Conservation (phyloP, 2,797 vertebrate species). For the Pristis pectinata region DNA sequence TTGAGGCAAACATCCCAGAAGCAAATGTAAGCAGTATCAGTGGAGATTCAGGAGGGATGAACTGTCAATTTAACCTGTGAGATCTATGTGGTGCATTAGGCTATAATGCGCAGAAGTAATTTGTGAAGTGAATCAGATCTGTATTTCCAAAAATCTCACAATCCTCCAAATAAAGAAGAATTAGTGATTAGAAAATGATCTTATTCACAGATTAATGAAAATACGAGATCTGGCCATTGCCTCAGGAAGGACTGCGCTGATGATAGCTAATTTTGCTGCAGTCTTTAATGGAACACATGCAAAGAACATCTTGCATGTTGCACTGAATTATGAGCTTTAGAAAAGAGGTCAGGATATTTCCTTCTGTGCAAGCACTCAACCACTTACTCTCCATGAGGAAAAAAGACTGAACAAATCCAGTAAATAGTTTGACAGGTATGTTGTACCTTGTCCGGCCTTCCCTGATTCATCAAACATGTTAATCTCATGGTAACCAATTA, state of each 20-base stretch:
- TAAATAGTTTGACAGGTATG: not conserved
- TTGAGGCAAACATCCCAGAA: too few species aligned
- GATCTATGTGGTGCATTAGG: not conserved
- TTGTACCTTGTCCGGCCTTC: not conserved
- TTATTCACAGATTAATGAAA: not conserved
- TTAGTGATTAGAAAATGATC: not conserved
- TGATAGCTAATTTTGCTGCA: not conserved
- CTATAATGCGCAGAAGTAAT: not conserved
- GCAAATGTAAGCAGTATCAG: too few species aligned
- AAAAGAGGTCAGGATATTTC: not conserved
- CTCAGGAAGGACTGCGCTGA: not conserved
- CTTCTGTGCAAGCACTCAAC: not conserved
- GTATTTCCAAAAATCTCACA: not conserved
- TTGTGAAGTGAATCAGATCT: not conserved
- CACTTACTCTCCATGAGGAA: not conserved
- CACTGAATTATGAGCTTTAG: not conserved
- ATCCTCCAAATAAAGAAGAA: not conserved
- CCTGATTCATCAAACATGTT: not conserved
- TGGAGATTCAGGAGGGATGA: too few species aligned
- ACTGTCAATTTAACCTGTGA: not conserved
- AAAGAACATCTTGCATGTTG: not conserved
- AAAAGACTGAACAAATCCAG: not conserved
- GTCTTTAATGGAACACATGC: not conserved
- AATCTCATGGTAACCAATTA: too few species aligned
- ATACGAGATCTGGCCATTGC: not conserved